Percentiles rank a stretch among this genome's conserved stretches.
These are phyloP conservation scores for Paratilapia polleni DNA, from an alignment of 2,113 vertebrate genomes.

Conservation along the genomic window DNA sequence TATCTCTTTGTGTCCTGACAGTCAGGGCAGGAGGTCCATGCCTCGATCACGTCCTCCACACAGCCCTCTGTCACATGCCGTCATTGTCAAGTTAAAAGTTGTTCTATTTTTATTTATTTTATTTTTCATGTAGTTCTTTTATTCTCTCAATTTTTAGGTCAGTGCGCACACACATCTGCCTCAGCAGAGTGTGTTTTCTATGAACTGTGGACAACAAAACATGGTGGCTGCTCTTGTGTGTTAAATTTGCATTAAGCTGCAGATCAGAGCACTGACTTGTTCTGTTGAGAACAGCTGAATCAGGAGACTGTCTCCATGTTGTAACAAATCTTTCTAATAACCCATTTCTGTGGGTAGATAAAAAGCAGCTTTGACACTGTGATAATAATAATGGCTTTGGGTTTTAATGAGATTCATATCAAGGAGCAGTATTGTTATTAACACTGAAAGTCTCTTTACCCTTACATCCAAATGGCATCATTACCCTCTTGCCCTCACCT, in stretches of 20 bases:
- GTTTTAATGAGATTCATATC: slow-evolving; percentile 68
- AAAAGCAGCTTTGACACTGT: slow-evolving; percentile 40
- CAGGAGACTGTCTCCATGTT: slow-evolving; percentile 41
- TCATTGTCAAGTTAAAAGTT: slow-evolving; percentile 12
- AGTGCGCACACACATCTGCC: slow-evolving; percentile 10
- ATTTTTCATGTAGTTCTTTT: slow-evolving; percentile 11
- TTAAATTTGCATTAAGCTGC: slow-evolving; percentile 60
- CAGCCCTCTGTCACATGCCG: slow-evolving; percentile 37
- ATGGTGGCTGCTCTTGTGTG: slow-evolving; percentile 10
- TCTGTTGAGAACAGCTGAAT: slow-evolving; percentile 46
- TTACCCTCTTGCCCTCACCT: slow-evolving; percentile 50
- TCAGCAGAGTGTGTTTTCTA: slow-evolving; percentile 15
- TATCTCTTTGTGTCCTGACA: slow-evolving; percentile 33
- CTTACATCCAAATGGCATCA: slow-evolving; percentile 39
- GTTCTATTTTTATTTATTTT: slow-evolving; percentile 9
- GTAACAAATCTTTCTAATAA: slow-evolving; percentile 67
- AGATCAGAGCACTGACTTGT: slow-evolving; percentile 58
- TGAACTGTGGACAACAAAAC: slow-evolving; percentile 40
- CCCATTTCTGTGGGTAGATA: slow-evolving; percentile 47
- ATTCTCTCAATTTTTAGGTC: slow-evolving; percentile 46
- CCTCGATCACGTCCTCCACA: slow-evolving; percentile 36
- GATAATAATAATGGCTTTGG: slow-evolving; percentile 34
- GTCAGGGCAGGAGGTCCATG: slow-evolving; percentile 40
- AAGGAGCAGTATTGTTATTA: slow-evolving; percentile 47
- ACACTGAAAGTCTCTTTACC: slow-evolving; percentile 31